These are phyloP conservation scores for Drosophila pseudoobscura DNA, from an alignment of 1,140 invertebrate genomes.

Conservation along the genomic window DNA sequence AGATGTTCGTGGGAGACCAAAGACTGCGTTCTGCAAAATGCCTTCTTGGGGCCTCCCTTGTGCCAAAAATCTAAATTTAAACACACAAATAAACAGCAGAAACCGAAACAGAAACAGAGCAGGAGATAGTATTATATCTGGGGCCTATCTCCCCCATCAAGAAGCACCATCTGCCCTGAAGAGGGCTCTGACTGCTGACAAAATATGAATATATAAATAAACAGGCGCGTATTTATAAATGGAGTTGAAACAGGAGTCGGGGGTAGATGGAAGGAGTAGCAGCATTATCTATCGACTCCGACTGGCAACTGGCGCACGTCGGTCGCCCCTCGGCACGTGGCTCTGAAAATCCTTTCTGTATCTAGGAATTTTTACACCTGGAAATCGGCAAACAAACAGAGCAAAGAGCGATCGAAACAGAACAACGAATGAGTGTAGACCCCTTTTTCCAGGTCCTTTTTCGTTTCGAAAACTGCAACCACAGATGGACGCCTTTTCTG, in stretches of 20 bases:
- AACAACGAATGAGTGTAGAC: constrained; percentile 30
- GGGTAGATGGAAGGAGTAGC: constrained; percentile 21
- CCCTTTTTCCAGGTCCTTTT: constrained; percentile 55
- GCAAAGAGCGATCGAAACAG: constrained; percentile 1
- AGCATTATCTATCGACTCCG: constrained; percentile 52
- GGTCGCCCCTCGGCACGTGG: constrained; percentile 51
- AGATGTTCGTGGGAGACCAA: constrained; percentile 62
- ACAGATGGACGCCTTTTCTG: constrained; percentile 63
- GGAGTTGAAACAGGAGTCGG: constrained; percentile 24
- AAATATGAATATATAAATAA: constrained; percentile 61
- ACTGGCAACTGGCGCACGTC: constrained; percentile 75
- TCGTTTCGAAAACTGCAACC: constrained; percentile 55
- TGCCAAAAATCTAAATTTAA: constrained; percentile 69
- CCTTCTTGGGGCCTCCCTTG: constrained; percentile 34
- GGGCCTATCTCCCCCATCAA: constrained; percentile 40
- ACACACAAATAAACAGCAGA: constrained; percentile 24
- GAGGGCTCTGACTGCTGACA: constrained; percentile 31
- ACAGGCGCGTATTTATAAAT: constrained; percentile 15
- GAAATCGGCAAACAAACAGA: constrained; percentile 74
- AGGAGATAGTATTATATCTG: constrained; percentile 16
- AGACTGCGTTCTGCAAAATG: constrained; percentile 20
- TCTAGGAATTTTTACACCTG: constrained; percentile 80
- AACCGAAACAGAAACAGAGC: constrained; percentile 6
- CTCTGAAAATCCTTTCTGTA: constrained; percentile 46
- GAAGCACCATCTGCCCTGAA: constrained; percentile 50